A percentile compares a stretch with the other conserved stretches of the same genome.
These are phyloP conservation scores for Lycophotia porphyrea DNA, from an alignment of 2,888 invertebrate genomes.

Conservation along the genomic window DNA sequence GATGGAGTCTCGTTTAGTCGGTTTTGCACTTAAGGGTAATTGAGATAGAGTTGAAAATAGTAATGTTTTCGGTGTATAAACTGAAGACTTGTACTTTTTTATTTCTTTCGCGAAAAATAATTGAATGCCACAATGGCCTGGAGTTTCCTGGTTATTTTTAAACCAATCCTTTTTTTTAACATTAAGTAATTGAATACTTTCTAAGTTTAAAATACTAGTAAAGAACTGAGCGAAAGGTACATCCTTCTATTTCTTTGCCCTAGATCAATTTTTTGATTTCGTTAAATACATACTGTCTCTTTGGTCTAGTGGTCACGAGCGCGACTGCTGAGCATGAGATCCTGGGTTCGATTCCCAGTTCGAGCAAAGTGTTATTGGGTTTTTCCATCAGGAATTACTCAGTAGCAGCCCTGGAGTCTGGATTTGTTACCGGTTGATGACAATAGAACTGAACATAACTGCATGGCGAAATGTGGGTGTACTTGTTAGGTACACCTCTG, in stretches of 20 bases:
- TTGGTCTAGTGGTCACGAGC: not conserved
- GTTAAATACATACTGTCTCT: not conserved
- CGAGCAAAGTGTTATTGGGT: too few species aligned
- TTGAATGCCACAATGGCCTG: not conserved
- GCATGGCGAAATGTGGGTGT: too few species aligned
- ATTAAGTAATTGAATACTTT: not conserved
- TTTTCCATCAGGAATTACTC: too few species aligned
- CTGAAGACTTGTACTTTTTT: not conserved
- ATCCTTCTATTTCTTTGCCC: not conserved
- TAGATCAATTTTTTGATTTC: not conserved
- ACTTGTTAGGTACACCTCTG: too few species aligned
- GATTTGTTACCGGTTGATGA: too few species aligned
- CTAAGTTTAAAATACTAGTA: too few species aligned
- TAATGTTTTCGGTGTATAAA: not conserved
- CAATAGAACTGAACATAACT: too few species aligned
- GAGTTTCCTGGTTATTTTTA: not conserved
- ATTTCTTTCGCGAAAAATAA: not conserved
- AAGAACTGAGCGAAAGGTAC: not conserved
- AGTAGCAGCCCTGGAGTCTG: too few species aligned
- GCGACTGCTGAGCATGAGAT: not conserved
- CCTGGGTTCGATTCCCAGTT: not conserved
- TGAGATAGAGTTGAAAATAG: conserved; percentile 18
- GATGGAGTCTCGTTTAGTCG: not conserved
- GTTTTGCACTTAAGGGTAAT: conserved; percentile 15
- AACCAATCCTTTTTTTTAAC: too few species aligned